Percentiles rank a stretch among this genome's conserved stretches.
These are phyloP conservation scores for Pyrrhosoma nymphula DNA, from an alignment of 2,888 invertebrate genomes.

Conservation along the genomic window DNA sequence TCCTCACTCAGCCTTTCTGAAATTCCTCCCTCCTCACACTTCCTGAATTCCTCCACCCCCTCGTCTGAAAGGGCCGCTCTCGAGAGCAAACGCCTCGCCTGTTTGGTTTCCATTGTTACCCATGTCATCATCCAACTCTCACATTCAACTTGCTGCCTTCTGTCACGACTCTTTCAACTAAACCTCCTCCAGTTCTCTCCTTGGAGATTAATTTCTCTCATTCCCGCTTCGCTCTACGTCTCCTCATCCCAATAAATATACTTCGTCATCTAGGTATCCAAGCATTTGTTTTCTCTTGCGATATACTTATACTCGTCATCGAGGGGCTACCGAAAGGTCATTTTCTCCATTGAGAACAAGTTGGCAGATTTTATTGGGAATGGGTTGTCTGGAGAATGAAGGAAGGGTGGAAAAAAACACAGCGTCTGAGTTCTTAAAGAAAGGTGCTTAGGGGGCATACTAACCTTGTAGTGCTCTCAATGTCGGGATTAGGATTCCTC, in stretches of 20 bases:
- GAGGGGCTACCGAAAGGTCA: no score
- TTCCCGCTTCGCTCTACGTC: background rate
- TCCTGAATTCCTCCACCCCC: background rate
- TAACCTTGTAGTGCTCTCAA: no score
- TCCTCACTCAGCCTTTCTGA: background rate
- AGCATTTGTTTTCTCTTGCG: background rate
- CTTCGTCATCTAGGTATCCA: background rate
- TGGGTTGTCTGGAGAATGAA: no score
- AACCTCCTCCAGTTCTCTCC: no score
- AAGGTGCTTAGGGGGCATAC: no score
- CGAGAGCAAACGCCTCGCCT: background rate
- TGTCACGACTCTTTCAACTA: background rate
- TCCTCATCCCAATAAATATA: background rate
- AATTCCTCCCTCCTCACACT: background rate
- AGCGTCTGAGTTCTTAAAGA: no score
- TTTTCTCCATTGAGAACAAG: no score
- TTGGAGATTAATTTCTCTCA: background rate
- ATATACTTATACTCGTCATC: background rate
- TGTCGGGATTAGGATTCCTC: no score
- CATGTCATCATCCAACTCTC: background rate
- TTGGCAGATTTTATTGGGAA: no score
- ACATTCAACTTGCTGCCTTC: background rate
- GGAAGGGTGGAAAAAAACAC: no score
- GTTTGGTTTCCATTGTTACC: conserved; percentile 16
- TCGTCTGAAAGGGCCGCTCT: background rate